A percentile compares a stretch with the other conserved stretches of the same genome.
Evolutionary conservation across 2,888 invertebrate species (phyloP).

Genomic region (Mycalesis mineus): DNA sequence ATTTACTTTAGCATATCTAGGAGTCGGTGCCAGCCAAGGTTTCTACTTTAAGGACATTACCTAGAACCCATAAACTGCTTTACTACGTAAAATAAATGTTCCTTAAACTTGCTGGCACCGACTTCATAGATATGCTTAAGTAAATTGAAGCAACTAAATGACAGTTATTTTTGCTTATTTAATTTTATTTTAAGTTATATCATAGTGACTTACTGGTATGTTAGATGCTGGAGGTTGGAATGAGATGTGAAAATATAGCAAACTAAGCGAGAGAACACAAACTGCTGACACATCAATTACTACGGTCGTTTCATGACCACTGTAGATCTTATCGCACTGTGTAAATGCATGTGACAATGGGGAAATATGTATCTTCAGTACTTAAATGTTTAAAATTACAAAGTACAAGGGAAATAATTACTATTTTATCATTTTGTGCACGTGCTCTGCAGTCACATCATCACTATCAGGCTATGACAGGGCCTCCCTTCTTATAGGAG

Average conservation of each 20-base stretch:
- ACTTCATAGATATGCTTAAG: no score
- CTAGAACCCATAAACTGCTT: no score
- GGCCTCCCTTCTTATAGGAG: no score
- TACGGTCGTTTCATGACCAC: background rate
- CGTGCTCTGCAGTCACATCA: no score
- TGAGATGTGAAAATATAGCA: background rate
- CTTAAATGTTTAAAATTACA: background rate
- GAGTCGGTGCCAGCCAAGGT: no score
- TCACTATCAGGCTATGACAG: no score
- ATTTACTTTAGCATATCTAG: no score
- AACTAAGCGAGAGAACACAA: background rate
- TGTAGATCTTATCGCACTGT: background rate
- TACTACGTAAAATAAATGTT: no score
- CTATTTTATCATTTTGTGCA: background rate
- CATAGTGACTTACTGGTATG: background rate
- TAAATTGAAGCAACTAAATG: no score
- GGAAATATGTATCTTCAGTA: background rate
- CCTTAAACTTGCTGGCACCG: no score
- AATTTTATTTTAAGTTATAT: background rate
- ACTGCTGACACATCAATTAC: background rate
- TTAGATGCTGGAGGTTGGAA: background rate
- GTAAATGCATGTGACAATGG: constrained; percentile 1
- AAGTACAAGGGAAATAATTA: background rate
- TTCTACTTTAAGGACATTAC: no score
- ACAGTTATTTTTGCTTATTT: no score